Base-by-base conservation (phyloP, 1,140 invertebrate genomes). In the Bombus polaris region DNA sequence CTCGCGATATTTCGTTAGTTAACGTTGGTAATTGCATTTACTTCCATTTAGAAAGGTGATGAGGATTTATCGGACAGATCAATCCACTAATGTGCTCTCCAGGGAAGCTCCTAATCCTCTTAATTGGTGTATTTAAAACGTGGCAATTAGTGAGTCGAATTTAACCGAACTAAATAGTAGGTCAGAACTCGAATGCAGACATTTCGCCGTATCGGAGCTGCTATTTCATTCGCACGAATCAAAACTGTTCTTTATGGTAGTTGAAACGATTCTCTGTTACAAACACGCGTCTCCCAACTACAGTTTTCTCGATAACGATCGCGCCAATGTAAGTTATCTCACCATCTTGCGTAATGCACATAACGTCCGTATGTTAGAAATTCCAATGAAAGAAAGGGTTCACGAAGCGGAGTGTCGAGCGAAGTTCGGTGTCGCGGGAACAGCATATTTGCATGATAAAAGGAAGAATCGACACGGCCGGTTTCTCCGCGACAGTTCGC, bases 401-500 rank as follows among this genome's bases (percentile, higher is more conserved):
- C 44, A 44, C 65, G 73, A 68, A 65, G 42, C 10, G 3, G 1
- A 42, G 9, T 28, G 15, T 2, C 12, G 8, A 3, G 0, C 25
- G 28, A 35, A 9, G 28, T 68, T 32, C n/a, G 28, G 28, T 44
- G 32, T 37, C 72, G 44, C 44, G 28, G 44, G 13, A 6, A 37
- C 15, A 2, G 10, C 8, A 2, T 25, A 77, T 78, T 78, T 70
- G 79, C 62, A 82, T 57, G 62, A 37, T 37, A 86, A 72, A 73
- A 65, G 32, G 22, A 42, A 15, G 53, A 66, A 35, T 71, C 66
- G 84, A 86, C 68, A 86, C 65, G 80, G 71, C 57, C 37, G 75
- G 79, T 89, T 88, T 42, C 75, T 86, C 32, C 82, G 74, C 47
- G 79, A 66, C 47, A 44, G 65, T 79, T 72, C 73, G 77, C 81